Conservation (phyloP, 92 coral and sea anemone genomes). For the Palythoa grandis region DNA sequence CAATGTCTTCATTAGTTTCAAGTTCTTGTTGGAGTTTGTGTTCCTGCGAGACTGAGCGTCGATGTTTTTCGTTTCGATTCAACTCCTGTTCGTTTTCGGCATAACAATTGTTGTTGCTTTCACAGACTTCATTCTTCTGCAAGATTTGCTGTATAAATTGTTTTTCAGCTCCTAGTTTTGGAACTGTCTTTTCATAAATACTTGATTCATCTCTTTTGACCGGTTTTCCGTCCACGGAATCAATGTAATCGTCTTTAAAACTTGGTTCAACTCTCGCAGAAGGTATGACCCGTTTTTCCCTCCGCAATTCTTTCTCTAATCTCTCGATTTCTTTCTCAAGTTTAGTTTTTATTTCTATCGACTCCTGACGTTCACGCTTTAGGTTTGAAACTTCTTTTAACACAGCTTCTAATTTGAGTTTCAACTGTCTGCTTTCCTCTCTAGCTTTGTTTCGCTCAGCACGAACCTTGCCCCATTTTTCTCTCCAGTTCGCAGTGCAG, state of each 20-base stretch:
- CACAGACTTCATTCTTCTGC: conserved; percentile 75
- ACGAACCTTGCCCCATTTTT: conserved; percentile 98
- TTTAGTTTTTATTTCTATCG: conserved; percentile 65
- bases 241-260: conserved; percentile 54
- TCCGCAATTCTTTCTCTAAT: conserved; percentile 85
- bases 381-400: conserved; percentile 78
- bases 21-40: conserved; percentile 55
- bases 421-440: conserved; percentile 87
- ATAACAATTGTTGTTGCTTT: conserved; percentile 39
- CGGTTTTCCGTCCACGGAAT: conserved; percentile 44
- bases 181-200: conserved; percentile 75
- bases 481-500: conserved; percentile 98
- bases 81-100: conserved; percentile 11
- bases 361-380: conserved; percentile 81
- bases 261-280: conserved; percentile 94
- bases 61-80: conserved; percentile 62
- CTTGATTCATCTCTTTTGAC: conserved; percentile 48
- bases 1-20: conserved; percentile 55
- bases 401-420: conserved; percentile 82
- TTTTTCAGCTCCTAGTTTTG: conserved; percentile 77
- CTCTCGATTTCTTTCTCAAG: conserved; percentile 87
- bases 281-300: conserved; percentile 82
- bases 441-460: conserved; percentile 95
- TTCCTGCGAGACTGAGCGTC: conserved; percentile 40
- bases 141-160: conserved; percentile 82